These are phyloP conservation scores for Antheraea mylitta DNA, from an alignment of 1,140 invertebrate genomes.

Conservation along the genomic window DNA sequence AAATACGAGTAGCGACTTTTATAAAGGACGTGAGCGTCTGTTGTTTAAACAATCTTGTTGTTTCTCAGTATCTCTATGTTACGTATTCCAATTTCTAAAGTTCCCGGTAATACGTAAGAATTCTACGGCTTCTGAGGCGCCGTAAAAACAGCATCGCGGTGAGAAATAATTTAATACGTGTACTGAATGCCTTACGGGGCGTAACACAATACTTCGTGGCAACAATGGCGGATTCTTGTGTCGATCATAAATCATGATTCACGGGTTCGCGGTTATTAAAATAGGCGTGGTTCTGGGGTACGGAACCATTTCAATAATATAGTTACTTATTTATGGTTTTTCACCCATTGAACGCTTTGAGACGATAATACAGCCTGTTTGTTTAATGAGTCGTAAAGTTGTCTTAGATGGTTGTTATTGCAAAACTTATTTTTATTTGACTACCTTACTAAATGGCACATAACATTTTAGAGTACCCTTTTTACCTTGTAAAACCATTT, in stretches of 20 bases:
- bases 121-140: background rate
- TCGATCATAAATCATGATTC: slow-evolving; percentile 8
- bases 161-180: slow-evolving; percentile 11
- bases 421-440: background rate
- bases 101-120: background rate
- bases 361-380: background rate
- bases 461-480: too few species aligned
- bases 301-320: background rate
- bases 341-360: background rate
- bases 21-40: background rate
- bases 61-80: background rate
- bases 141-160: background rate
- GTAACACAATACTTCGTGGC: slow-evolving; percentile 2
- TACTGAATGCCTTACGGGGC: slow-evolving; percentile 6
- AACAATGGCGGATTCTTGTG: slow-evolving; percentile 9
- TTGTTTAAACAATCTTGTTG: background rate
- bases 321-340: background rate
- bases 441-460: too few species aligned
- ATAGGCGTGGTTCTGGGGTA: background rate
- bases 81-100: background rate
- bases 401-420: background rate
- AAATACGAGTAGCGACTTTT: too few species aligned
- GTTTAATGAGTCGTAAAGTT: background rate
- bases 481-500: too few species aligned
- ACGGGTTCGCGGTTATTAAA: background rate